Percentiles rank a stretch among this genome's conserved stretches.
Conservation (phyloP, 2,888 invertebrate genomes). For the Myopa tessellatipennis region DNA sequence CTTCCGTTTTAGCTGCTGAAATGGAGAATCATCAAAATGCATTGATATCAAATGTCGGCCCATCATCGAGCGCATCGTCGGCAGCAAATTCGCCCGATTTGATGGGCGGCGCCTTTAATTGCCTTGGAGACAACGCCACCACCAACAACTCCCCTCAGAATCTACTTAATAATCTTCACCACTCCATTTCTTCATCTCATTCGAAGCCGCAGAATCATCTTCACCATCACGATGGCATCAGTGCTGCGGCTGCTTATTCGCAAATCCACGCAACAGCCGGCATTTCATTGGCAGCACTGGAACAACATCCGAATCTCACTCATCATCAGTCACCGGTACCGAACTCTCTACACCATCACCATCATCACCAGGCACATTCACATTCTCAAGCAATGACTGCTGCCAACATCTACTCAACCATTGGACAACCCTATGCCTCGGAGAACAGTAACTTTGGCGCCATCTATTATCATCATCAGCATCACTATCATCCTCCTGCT, state of each 20-base stretch:
- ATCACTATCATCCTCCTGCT: conserved; percentile 54
- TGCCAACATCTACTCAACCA: conserved; percentile 62
- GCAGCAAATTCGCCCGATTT: conserved; percentile 65
- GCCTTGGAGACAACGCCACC: conserved; percentile 47
- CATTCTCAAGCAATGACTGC: conserved; percentile 57
- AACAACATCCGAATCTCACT: conserved; percentile 48
- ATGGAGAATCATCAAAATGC: conserved; percentile 56
- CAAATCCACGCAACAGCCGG: conserved; percentile 41
- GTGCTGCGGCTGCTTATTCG: conserved; percentile 22
- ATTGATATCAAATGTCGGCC: conserved; percentile 47
- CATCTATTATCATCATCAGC: conserved; percentile 66
- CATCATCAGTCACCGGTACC: conserved; percentile 32
- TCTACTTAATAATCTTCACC: conserved; percentile 21
- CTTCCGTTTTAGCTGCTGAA: conserved; percentile 47
- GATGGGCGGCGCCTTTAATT: conserved; percentile 55
- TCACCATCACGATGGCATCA: conserved; percentile 43
- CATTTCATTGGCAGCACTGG: conserved; percentile 41
- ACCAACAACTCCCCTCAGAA: conserved; percentile 48
- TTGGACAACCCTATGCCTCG: conserved; percentile 64
- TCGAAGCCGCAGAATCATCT: conserved; percentile 41
- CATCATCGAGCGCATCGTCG: conserved; percentile 53
- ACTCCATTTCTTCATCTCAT: conserved; percentile 30
- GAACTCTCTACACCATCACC: conserved; percentile 23
- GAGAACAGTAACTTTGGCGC: conserved; percentile 67
- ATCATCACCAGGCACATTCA: conserved; percentile 40